A percentile compares a stretch with the other conserved stretches of the same genome.
phyloP scores from a whole-genome alignment of 2,888 invertebrate genomes.

The Pyrrhia umbra region DNA sequence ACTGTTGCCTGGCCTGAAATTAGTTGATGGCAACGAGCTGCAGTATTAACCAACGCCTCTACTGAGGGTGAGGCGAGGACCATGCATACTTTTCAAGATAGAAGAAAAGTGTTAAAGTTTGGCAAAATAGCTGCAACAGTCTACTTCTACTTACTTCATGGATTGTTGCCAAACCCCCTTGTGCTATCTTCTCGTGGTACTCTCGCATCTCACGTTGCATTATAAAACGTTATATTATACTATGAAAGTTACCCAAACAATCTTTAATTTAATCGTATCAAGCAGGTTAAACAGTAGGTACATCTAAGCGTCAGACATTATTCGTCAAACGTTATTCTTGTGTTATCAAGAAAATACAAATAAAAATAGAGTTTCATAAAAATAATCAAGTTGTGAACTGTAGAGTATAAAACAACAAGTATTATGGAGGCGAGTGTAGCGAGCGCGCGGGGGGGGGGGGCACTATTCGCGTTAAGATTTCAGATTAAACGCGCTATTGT shows the following conservation, averaged over 20 bases:
- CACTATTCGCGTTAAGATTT: slow-evolving; percentile 21
- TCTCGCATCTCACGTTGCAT: neutral
- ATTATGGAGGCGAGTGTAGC: neutral
- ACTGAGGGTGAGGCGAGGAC: neutral
- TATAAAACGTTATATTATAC: neutral
- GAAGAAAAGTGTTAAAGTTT: neutral
- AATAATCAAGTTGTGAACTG: neutral
- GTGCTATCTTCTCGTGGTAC: too few relatives aligned
- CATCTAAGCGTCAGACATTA: too few relatives aligned
- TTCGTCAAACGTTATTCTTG: too few relatives aligned
- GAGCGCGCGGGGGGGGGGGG: neutral
- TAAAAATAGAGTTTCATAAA: too few relatives aligned
- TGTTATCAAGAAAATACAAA: neutral
- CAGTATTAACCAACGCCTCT: slow-evolving; percentile 23
- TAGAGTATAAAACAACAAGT: slow-evolving; percentile 10
- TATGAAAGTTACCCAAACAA: too few relatives aligned
- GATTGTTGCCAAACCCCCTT: too few relatives aligned
- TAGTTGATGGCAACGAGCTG: slow-evolving; percentile 25
- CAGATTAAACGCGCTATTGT: slow-evolving; percentile 15
- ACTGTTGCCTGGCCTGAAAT: slow-evolving; percentile 34
- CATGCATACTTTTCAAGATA: neutral
- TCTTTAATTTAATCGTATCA: too few relatives aligned
- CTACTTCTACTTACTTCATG: neutral
- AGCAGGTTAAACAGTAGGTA: too few relatives aligned
- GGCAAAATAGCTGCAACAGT: neutral